Evolutionary conservation across 2,888 invertebrate genomes (phyloP), one percentile per base, ranked within the genome.

Genomic region (Noctua janthe): DNA sequence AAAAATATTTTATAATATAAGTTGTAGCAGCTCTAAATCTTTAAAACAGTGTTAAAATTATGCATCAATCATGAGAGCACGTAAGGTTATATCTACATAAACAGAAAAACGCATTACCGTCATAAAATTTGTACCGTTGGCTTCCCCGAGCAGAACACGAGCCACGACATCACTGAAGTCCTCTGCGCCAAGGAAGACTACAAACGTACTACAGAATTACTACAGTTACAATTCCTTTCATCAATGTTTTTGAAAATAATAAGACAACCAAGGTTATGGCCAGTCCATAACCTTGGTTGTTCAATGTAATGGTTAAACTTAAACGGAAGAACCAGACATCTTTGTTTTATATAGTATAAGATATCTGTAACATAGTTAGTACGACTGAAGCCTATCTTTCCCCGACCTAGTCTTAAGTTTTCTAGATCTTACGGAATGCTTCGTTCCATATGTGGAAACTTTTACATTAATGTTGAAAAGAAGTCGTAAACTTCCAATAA

Each of bases 341-440:
- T 43, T 43, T 43, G 43, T 43, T 43, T 43, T 43, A 43, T 43
- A 43, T 7, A 43, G 43, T 43, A 43, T 47, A 86, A 81, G 17
- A 81, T 89, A 47, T 86, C 78, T 87, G 17, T 67, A 90, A 78
- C 91, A 72, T 84, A 91, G 56, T 74, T 85, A 91, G 54, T 74
- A 70, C 80, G 54, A 80, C 83, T 43, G 76, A 74, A 56, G 54
- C 90, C 13, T n/a, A 3, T 11, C 39, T 39, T 47, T 35, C 59
- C 76, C 11, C 64, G 71, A 62, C 83, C 80, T 43, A 7, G 17
- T 59, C 75, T 80, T 49, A 79, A 89, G 89, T 69, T 95, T 95
- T 84, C 29, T 91, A 54, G 94, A 94, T 88, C 90, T 94, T 49
- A 94, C 94, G 39, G 92, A 91, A 84, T 74, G 17, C 66, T 39